phyloP scores from a whole-genome alignment of 2,888 invertebrate species.

The Orthosia cruda region DNA sequence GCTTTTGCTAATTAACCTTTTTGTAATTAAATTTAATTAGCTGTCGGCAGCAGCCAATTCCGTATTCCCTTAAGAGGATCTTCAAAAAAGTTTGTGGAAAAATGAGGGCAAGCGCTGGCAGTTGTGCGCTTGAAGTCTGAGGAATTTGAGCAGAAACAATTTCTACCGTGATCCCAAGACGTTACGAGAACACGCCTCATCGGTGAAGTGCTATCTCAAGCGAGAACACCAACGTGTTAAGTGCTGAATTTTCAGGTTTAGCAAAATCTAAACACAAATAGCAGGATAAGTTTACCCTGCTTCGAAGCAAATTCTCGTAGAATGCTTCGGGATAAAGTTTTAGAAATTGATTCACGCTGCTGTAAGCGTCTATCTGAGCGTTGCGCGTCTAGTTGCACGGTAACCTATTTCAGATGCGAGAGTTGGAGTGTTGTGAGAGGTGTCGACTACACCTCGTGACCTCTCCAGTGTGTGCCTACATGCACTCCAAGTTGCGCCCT shows the following conservation, averaged over 20 bases:
- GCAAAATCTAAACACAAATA: constrained; percentile 15
- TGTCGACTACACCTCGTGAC: constrained; percentile 56
- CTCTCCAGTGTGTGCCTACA: constrained; percentile 21
- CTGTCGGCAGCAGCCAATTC: constrained; percentile 22
- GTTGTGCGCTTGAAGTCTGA: constrained; percentile 22
- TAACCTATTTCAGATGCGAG: constrained; percentile 54
- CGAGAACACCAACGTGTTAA: constrained; percentile 1
- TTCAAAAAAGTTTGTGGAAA: constrained; percentile 30
- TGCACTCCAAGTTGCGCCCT: constrained; percentile 18
- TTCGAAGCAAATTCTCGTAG: background rate
- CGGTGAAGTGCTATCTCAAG: constrained; percentile 30
- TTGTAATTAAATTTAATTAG: constrained; percentile 54
- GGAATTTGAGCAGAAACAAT: constrained; percentile 38
- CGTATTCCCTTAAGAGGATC: constrained; percentile 18
- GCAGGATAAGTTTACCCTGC: background rate
- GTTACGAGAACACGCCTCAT: constrained; percentile 18
- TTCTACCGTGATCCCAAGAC: background rate
- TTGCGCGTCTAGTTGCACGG: constrained; percentile 13
- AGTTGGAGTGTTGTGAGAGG: constrained; percentile 27
- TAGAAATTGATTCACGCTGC: constrained; percentile 14
- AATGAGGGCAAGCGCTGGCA: constrained; percentile 12
- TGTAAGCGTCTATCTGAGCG: constrained; percentile 14
- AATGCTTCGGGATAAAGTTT: constrained; percentile 7
- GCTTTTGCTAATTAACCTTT: constrained; percentile 44
- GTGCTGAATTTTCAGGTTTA: constrained; percentile 10